Evolutionary conservation across 1,140 invertebrate species (phyloP), one percentile per base, ranked within the genome.

Genomic region (Hormaphis cornu): DNA sequence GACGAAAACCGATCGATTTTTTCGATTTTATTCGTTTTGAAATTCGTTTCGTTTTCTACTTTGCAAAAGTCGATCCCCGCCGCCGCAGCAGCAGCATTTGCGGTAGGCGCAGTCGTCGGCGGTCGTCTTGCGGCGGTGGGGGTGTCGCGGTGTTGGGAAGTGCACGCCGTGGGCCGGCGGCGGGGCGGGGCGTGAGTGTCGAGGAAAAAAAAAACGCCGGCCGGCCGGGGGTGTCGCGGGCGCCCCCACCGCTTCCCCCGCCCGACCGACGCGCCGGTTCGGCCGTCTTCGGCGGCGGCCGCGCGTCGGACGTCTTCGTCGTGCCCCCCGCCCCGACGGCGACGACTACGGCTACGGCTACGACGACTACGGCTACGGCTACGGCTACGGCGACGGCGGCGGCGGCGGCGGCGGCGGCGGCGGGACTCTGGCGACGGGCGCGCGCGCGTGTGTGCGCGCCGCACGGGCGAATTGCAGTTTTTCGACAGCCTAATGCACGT

Each of bases 401-500:
- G 28, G 40, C 16, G 58, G 18, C 12, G 42, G 44, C 44, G 61
- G 44, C 26, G 48, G 42, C 22, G 44, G 10, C 44, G 48, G 61
- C 50, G 61, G 48, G 46, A 22, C 6, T 50, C n/a, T 20, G 46
- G 5, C n/a, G 6, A 22, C 18, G 16, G 12, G 18, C 16, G 12
- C 4, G 40, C 18, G 46, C 9, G 30, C 30, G 46, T 50, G 46
- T 20, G 46, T 20, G 61, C 61, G 61, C 61, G 44, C 44, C 61
- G 61, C 44, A 44, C 58, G 58, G 58, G 61, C 61, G 61, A 66
- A 66, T 50, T 66, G 61, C 61, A 66, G 61, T 66, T 66, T 66
- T 66, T 66, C 61, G 61, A 66, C 61, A 50, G 61, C 61, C 61
- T 66, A 66, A 66, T 66, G 61, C 61, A 66, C 50, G 61, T 66